Conservation (phyloP, 2,888 invertebrate genomes). For the Agonopterix subpropinquella region DNA sequence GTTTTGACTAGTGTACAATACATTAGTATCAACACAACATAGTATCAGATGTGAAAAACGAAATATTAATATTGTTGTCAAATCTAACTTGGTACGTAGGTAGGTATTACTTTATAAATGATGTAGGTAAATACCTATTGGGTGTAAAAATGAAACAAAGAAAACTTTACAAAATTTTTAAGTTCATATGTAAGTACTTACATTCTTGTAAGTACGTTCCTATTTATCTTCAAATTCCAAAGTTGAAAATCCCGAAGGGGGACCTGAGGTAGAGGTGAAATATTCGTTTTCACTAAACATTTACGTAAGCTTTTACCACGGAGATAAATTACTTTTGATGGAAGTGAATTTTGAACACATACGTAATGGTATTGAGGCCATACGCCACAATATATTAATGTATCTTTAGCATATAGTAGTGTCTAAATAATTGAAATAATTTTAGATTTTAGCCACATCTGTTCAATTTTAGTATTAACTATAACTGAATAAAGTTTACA, state of each 20-base stretch:
- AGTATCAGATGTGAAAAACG: too few relatives aligned
- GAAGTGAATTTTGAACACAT: conserved; percentile 12
- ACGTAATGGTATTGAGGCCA: too few relatives aligned
- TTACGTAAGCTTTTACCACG: conserved; percentile 13
- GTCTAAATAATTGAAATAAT: too few relatives aligned
- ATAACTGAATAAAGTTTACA: too few relatives aligned
- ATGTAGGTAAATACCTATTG: not conserved
- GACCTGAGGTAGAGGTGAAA: conserved; percentile 33
- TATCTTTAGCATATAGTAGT: too few relatives aligned
- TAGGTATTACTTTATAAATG: not conserved
- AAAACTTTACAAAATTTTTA: not conserved
- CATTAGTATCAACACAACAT: too few relatives aligned
- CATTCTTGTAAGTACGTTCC: not conserved
- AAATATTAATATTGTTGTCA: too few relatives aligned
- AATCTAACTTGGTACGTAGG: not conserved
- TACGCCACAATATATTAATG: too few relatives aligned
- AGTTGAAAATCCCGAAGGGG: conserved; percentile 22
- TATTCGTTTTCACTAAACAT: conserved; percentile 38
- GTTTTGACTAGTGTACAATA: too few relatives aligned
- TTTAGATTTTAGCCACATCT: too few relatives aligned
- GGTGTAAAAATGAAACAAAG: not conserved
- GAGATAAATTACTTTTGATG: conserved; percentile 17
- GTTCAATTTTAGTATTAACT: too few relatives aligned
- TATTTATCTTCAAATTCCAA: conserved; percentile 26
- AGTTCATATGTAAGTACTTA: not conserved